Evolutionary conservation across 2,888 invertebrate genomes (phyloP), one percentile per base, ranked within the genome.

Genomic region (Xestia sexstrigata): DNA sequence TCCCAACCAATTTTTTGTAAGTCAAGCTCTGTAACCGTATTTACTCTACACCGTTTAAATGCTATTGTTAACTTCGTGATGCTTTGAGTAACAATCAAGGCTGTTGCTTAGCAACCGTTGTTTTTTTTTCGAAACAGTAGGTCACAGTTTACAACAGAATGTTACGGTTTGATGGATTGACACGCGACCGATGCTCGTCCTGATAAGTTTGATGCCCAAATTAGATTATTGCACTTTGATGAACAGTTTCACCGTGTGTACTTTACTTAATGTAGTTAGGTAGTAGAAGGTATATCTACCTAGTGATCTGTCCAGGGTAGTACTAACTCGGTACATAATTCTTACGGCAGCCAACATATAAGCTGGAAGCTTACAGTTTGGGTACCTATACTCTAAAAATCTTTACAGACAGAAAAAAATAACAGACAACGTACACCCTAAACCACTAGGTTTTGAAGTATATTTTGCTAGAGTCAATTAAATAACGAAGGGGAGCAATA

Each of bases 141-240:
- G 92, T 93, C 92, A 92, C 91, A 91, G 90, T 93, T 95, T 94
- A 93, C 94, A 92, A 92, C 93, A 93, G 83, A 71, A 84, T 92
- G 92, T 92, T 87, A 94, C 91, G 95, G 88, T 91, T 93, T 93
- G 92, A 90, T 93, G 91, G 89, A 87, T 90, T 90, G 90, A 93
- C 93, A 93, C 90, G 92, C 92, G 88, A 93, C 89, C 80, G 91
- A 90, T 91, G 87, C 85, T 81, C 83, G 82, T 91, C 89, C 81
- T 76, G 87, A 86, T 87, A 84, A 88, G 81, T 87, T 88, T 87
- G 88, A 90, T 90, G 83, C 65, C 80, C 75, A 83, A 88, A 80
- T 83, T 74, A 84, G 80, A 83, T 88, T 66, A 83, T 45, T 72
- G 66, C 65, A 81, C 55, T 78, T 73, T 79, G 63, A 76, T 79